Evolutionary conservation across 1,140 invertebrate genomes (phyloP), one percentile per base, ranked within the genome.

Genomic region (Scylla paramamosain): DNA sequence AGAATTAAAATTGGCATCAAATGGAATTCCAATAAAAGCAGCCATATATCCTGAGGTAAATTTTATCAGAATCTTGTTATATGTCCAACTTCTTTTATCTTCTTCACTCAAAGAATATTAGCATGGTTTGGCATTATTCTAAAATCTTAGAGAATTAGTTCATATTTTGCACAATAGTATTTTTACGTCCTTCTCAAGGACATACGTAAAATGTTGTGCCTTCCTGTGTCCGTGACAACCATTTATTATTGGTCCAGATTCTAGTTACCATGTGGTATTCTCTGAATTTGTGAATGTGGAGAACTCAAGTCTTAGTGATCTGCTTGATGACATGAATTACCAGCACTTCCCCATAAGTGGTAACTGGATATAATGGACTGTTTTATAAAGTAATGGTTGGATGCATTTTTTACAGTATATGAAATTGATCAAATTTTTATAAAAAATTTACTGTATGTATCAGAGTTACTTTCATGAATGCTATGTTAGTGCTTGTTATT

Each of bases 171-270:
- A 91, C 90, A 91, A 77, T 77, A 87, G 25, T 32, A 87, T 93
- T 46, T 52, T 93, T 87, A 87, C 28, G 84, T 48, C 48, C 84
- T 87, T 59, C 48, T 48, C 14, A 91, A 83, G 93, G 88, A 94
- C 88, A 90, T 94, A 91, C 88, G 93, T 94, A 94, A 94, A 94
- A 91, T 91, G 93, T 83, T 94, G 93, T 94, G 93, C 93, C 93
- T 94, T 94, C 88, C 88, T 52, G 87, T 91, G 87, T 90, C 93
- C 39, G 90, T 90, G 88, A 91, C 59, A 67, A 91, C 52, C 93
- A 91, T 39, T 82, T 91, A 90, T 90, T 77, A 52, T 87, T 25
- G 32, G 48, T 89, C 59, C 88, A 94, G 45, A 89, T 90, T 94
- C 39, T 90, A 46, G 45, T 90, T 52, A 46, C 29, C 88, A 90